Evolutionary conservation across 2,797 vertebrate species (phyloP).

Genomic region (Hoplostethus atlanticus): DNA sequence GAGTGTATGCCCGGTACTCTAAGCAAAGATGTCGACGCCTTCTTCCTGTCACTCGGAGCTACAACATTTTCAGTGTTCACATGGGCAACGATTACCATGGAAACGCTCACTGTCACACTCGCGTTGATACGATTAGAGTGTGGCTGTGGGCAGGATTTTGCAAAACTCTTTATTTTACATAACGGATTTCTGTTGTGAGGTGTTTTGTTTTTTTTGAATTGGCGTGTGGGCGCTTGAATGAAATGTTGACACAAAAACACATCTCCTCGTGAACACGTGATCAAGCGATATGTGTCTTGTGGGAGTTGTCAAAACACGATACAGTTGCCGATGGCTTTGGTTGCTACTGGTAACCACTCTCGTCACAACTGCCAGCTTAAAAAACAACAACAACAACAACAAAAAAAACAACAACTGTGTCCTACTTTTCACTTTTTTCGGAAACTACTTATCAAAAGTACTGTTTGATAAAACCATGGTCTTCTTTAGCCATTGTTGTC

Average conservation of each 20-base stretch:
- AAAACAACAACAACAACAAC: no score
- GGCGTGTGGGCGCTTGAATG: constrained; percentile 51
- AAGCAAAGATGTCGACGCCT: constrained; percentile 2
- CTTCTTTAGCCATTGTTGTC: constrained; percentile 55
- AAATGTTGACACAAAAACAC: constrained; percentile 56
- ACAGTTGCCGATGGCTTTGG: constrained; percentile 34
- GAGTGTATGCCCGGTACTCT: constrained; percentile 6
- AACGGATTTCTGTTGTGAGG: constrained; percentile 41
- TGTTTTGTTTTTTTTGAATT: constrained; percentile 22
- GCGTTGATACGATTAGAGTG: constrained; percentile 69
- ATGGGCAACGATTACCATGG: constrained; percentile 52
- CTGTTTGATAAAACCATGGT: constrained; percentile 52
- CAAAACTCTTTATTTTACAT: constrained; percentile 47
- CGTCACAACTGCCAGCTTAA: constrained; percentile 29
- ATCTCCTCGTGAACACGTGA: constrained; percentile 44
- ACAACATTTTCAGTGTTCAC: constrained; percentile 23
- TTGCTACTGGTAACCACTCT: constrained; percentile 41
- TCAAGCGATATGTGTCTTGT: constrained; percentile 33
- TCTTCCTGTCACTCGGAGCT: constrained; percentile 18
- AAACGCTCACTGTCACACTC: constrained; percentile 55
- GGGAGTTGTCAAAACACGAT: constrained; percentile 17
- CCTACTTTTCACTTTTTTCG: constrained; percentile 59
- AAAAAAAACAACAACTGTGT: constrained; percentile 60
- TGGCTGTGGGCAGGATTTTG: constrained; percentile 62
- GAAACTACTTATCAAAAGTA: constrained; percentile 65